Base-by-base conservation (phyloP, 2,888 invertebrate genomes). In the Platerodrilus igneus region DNA sequence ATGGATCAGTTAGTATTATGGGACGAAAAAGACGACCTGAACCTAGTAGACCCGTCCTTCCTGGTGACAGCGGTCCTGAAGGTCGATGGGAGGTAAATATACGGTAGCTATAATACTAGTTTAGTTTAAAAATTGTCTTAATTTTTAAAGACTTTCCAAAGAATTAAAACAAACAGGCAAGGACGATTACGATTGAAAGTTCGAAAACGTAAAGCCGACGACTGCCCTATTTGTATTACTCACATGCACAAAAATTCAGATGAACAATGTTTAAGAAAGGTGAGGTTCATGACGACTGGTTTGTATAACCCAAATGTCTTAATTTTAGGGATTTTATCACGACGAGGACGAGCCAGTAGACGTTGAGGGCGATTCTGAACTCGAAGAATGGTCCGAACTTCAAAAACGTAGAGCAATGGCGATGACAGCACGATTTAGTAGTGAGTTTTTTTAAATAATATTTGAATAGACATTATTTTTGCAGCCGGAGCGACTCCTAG, bases 271-370 rank as follows among this genome's bases (percentile, higher is more conserved):
- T 63, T 78, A 31, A 67, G 76, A 62, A 73, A 75, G 70, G 75
- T 76, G 63, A 53, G 46, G 45, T 22, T 9, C 3, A 5, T 21
- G 14, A 13, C 5, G 19, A 6, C 5, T 19, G 19, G 5, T 19
- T 6, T n/a, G n/a, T n/a, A n/a, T n/a, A n/a, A n/a, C n/a, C n/a
- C n/a, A n/a, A 19, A 27, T 28, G 27, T 11, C 5, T 27, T 21
- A 15, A 20, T 37, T 33, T 27, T 31, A 6, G 44, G 48, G 44
- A 45, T 38, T 47, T 26, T 42, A 19, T 26, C 56, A 67, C 41
- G 79, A 79, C 10, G 81, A 82, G 62, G 80, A 81, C 51, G 82
- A 82, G 65, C 78, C 79, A 1, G 80, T 82, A 4, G 82, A 82
- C 52, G 80, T 79, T 10, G 80, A 79, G 59, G 78, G 78, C 2